Percentiles rank a stretch among this genome's conserved stretches.
phyloP scores from a whole-genome alignment of 64 coral and sea anemone genomes.

The Orbicella faveolata region DNA sequence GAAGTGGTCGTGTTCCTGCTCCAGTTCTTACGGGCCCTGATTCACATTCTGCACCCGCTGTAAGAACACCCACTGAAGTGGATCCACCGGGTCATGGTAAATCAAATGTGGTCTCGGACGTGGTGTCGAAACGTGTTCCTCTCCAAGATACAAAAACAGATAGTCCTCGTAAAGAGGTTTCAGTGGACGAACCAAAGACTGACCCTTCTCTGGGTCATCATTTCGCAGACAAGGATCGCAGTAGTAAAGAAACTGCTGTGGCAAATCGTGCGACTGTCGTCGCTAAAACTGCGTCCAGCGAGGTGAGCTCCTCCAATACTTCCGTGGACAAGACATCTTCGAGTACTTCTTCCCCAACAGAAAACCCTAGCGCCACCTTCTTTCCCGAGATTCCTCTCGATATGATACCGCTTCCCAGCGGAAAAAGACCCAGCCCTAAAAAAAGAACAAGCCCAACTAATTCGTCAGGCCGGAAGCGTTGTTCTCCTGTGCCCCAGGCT shows the following conservation, averaged over 20 bases:
- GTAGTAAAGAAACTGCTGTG: too few species aligned
- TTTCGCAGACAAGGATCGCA: too few species aligned
- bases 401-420: constrained; percentile 40
- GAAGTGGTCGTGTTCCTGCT: not conserved
- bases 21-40: not conserved
- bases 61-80: not conserved
- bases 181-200: not conserved
- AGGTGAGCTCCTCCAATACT: constrained; percentile 35
- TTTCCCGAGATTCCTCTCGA: constrained; percentile 9
- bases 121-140: not conserved
- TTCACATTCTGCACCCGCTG: not conserved
- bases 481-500: not conserved
- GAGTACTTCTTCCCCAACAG: not conserved
- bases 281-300: not conserved
- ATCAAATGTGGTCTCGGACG: not conserved
- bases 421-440: constrained; percentile 22
- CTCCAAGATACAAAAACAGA: not conserved
- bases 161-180: not conserved
- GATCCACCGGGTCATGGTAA: not conserved
- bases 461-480: not conserved
- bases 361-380: not conserved
- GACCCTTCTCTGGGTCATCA: not conserved
- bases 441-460: not conserved
- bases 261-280: not conserved
- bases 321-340: constrained; percentile 29